phyloP scores from a whole-genome alignment of 2,113 vertebrate species.

The Engraulis encrasicolus region DNA sequence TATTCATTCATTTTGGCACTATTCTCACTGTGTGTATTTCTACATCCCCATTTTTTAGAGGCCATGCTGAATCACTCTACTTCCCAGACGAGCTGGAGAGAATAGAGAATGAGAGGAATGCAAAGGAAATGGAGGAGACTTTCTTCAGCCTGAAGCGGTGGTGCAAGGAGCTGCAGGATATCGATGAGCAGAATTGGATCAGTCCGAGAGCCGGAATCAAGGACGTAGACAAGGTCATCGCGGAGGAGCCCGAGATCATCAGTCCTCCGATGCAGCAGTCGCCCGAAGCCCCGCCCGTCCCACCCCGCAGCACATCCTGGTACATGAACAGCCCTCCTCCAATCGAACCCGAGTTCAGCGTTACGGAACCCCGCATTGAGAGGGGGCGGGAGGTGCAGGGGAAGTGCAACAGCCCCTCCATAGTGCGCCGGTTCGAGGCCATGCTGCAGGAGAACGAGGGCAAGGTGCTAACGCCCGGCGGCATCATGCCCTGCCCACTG shows the following conservation, averaged over 20 bases:
- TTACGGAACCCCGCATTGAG: slow-evolving; percentile 66
- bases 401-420: slow-evolving; percentile 68
- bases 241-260: no score
- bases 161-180: slow-evolving; percentile 69
- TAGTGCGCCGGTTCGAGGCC: slow-evolving; percentile 71
- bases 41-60: slow-evolving; percentile 54
- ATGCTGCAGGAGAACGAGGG: slow-evolving; percentile 75
- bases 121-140: slow-evolving; percentile 59
- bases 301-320: slow-evolving; percentile 87
- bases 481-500: slow-evolving; percentile 56
- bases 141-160: slow-evolving; percentile 63
- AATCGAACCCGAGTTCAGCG: slow-evolving; percentile 67
- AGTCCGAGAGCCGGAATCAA: slow-evolving; percentile 62
- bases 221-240: slow-evolving; percentile 50
- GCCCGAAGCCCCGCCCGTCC: slow-evolving; percentile 78
- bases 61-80: slow-evolving; percentile 59
- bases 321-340: slow-evolving; percentile 73
- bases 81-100: slow-evolving; percentile 68
- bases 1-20: background rate
- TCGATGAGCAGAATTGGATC: slow-evolving; percentile 77
- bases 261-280: slow-evolving; percentile 63
- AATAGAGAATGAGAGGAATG: slow-evolving; percentile 60
- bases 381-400: slow-evolving; percentile 65
- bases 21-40: slow-evolving; percentile 19
- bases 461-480: slow-evolving; percentile 69